A percentile compares a stretch with the other conserved stretches of the same genome.
Conservation (phyloP, 1,140 invertebrate genomes). For the Achatina immaculata region DNA sequence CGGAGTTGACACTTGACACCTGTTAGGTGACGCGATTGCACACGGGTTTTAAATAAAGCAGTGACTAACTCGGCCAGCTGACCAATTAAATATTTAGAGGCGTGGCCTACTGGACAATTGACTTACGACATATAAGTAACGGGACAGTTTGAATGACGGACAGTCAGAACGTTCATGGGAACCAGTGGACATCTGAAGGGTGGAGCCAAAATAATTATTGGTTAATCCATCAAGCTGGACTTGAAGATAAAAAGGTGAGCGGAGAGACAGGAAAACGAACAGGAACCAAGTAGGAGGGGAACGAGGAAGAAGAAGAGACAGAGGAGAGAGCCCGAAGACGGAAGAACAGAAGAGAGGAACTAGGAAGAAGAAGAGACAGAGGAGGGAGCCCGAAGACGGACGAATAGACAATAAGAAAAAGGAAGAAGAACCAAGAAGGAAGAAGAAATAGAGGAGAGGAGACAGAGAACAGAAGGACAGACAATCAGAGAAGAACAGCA, state of each 20-base stretch:
- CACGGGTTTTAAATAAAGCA: no score
- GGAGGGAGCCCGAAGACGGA: neutral
- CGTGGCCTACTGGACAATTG: no score
- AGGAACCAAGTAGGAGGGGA: neutral
- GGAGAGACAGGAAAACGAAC: neutral
- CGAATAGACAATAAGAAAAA: neutral
- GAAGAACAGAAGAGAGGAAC: neutral
- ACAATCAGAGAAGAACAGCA: neutral
- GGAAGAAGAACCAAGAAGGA: neutral
- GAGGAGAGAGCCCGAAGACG: neutral
- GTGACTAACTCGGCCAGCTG: no score
- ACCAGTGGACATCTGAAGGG: no score
- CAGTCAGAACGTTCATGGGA: no score
- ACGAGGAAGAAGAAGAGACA: neutral
- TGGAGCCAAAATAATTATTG: no score
- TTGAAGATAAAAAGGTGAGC: neutral
- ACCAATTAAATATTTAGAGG: no score
- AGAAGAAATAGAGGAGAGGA: constrained; percentile 2
- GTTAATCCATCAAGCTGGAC: no score
- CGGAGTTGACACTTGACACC: no score
- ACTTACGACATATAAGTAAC: no score
- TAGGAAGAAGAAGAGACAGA: constrained; percentile 10
- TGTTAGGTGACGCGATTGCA: no score
- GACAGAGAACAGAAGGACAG: neutral
- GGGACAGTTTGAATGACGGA: no score